A percentile compares a stretch with the other conserved stretches of the same genome.
Evolutionary conservation across 2,113 vertebrate species (phyloP).

Genomic region (Lophius piscatorius): DNA sequence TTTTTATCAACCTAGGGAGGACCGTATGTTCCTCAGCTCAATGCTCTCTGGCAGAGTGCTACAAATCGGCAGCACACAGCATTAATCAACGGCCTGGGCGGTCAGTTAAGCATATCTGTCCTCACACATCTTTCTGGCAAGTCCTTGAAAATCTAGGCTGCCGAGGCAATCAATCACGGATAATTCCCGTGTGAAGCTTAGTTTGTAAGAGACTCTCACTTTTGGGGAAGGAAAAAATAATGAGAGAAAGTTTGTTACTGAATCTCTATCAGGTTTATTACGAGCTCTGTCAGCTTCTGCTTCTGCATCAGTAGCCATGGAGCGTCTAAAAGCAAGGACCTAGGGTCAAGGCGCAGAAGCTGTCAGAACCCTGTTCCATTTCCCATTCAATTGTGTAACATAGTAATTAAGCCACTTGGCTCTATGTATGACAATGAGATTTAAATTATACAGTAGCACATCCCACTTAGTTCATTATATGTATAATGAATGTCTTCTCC

Average conservation of each 20-base stretch:
- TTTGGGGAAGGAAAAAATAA: constrained; percentile 9
- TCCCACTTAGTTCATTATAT: constrained; percentile 55
- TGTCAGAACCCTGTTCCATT: constrained; percentile 46
- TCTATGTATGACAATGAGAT: constrained; percentile 64
- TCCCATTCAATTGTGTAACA: constrained; percentile 52
- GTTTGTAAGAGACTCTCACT: constrained; percentile 61
- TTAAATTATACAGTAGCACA: constrained; percentile 64
- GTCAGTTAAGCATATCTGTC: constrained; percentile 64
- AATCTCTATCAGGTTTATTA: constrained; percentile 43
- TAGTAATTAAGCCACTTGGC: constrained; percentile 65
- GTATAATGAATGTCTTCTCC: constrained; percentile 48
- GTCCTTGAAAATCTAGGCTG: constrained; percentile 68
- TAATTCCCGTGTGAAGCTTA: constrained; percentile 50
- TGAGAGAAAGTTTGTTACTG: constrained; percentile 27
- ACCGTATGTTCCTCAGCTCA: constrained; percentile 29
- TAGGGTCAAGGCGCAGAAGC: constrained; percentile 41
- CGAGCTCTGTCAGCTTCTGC: constrained; percentile 15
- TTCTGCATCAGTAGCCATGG: constrained; percentile 23
- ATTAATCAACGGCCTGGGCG: constrained; percentile 73
- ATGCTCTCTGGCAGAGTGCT: constrained; percentile 43
- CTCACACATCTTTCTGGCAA: constrained; percentile 47
- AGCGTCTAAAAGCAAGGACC: constrained; percentile 14
- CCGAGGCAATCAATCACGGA: constrained; percentile 69
- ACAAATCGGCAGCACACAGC: constrained; percentile 62
- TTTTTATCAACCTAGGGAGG: constrained; percentile 48